These are phyloP conservation scores for Hyles vespertilio DNA, from an alignment of 1,140 invertebrate genomes.

Conservation along the genomic window DNA sequence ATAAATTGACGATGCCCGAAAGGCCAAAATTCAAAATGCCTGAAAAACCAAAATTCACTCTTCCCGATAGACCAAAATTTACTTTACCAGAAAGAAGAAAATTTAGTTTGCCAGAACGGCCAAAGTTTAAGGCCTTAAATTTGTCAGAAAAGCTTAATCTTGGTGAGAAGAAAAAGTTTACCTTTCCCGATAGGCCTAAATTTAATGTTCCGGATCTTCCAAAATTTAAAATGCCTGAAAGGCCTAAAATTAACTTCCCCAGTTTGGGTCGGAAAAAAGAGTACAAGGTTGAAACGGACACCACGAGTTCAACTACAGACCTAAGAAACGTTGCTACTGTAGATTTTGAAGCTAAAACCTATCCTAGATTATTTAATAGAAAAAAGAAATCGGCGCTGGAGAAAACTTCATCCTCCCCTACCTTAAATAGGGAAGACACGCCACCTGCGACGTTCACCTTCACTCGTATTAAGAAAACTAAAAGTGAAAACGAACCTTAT, in stretches of 20 bases:
- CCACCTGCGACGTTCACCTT: conserved; percentile 69
- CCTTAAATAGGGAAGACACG: conserved; percentile 67
- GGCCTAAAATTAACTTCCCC: conserved; percentile 75
- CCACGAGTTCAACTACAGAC: conserved; percentile 53
- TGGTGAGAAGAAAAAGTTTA: conserved; percentile 77
- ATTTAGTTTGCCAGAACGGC: conserved; percentile 75
- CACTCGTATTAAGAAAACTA: conserved; percentile 53
- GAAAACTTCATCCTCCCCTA: conserved; percentile 65
- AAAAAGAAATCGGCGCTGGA: conserved; percentile 71
- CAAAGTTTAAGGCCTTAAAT: conserved; percentile 78
- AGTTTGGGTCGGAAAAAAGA: conserved; percentile 60
- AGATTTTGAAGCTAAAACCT: conserved; percentile 85
- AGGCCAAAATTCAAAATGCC: conserved; percentile 78
- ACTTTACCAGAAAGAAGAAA: conserved; percentile 76
- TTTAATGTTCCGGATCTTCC: conserved; percentile 79
- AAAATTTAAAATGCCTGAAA: conserved; percentile 79
- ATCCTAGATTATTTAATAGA: conserved; percentile 83
- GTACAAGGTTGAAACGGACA: conserved; percentile 57
- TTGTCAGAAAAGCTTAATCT: conserved; percentile 75
- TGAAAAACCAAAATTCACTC: conserved; percentile 73
- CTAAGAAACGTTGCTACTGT: conserved; percentile 73
- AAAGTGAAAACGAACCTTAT: conserved; percentile 29
- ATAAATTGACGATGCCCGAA: conserved; percentile 72
- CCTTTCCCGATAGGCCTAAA: conserved; percentile 75
- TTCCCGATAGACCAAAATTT: conserved; percentile 77